A percentile compares a stretch with the other conserved stretches of the same genome.
Conservation (phyloP, 53 echinoderm and acorn worm species). For the Holothuria leucospilota region DNA sequence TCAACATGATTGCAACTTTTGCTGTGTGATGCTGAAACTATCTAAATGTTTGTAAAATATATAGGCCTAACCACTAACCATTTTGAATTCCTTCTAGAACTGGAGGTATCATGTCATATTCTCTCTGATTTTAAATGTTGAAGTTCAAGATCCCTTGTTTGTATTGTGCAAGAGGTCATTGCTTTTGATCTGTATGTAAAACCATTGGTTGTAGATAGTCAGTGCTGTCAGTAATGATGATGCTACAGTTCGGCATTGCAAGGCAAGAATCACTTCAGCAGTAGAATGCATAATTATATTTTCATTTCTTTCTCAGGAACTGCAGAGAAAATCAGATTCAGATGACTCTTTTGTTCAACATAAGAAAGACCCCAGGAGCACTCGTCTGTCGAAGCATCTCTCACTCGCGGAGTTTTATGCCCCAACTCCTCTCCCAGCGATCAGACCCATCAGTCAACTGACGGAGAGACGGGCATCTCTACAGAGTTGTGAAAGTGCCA, state of each 20-base stretch:
- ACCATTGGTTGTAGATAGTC: too few relatives aligned
- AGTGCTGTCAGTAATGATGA: too few relatives aligned
- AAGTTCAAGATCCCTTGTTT: conserved; percentile 2
- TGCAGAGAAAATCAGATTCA: conserved; percentile 28
- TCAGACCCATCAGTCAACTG: conserved; percentile 47
- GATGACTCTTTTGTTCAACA: conserved; percentile 21
- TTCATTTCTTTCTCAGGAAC: conserved; percentile 17
- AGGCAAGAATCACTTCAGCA: background rate
- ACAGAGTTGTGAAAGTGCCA: conserved; percentile 40
- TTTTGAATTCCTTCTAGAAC: too few relatives aligned
- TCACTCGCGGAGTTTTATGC: conserved; percentile 93
- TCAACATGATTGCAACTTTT: too few relatives aligned
- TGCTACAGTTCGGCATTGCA: too few relatives aligned
- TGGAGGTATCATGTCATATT: too few relatives aligned
- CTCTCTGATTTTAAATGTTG: conserved; percentile 13
- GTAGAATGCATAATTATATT: conserved; percentile 42
- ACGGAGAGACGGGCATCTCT: conserved; percentile 22
- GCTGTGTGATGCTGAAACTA: too few relatives aligned
- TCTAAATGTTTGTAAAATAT: too few relatives aligned
- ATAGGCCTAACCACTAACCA: too few relatives aligned
- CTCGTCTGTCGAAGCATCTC: background rate
- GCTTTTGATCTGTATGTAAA: background rate
- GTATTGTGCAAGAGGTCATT: conserved; percentile 29
- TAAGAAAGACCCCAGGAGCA: conserved; percentile 33
- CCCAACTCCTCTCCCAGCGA: conserved; percentile 79